Percentiles rank a stretch among this genome's conserved stretches.
Evolutionary conservation across 2,113 vertebrate species (phyloP).

Genomic region (Solea solea): DNA sequence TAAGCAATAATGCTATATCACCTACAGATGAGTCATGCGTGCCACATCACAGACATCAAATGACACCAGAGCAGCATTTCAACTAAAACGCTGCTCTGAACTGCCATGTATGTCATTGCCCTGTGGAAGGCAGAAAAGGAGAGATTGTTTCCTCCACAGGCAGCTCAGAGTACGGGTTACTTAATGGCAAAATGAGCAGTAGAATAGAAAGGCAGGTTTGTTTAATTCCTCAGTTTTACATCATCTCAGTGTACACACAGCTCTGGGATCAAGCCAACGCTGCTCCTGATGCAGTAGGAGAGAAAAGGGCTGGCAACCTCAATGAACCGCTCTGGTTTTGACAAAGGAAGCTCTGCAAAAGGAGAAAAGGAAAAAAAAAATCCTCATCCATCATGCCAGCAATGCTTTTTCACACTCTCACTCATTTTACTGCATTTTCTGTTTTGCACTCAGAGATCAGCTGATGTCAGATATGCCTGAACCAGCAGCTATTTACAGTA

Average conservation of each 20-base stretch:
- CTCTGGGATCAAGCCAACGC: constrained; percentile 17
- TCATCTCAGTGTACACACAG: constrained; percentile 58
- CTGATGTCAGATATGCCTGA: constrained; percentile 52
- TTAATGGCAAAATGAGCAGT: not conserved
- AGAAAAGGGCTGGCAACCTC: constrained; percentile 78
- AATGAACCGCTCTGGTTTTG: constrained; percentile 74
- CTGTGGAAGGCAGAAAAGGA: not conserved
- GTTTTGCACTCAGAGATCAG: constrained; percentile 56
- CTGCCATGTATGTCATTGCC: not conserved
- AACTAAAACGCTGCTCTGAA: not conserved
- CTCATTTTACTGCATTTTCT: constrained; percentile 35
- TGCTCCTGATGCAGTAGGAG: constrained; percentile 43
- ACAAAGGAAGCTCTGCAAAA: constrained; percentile 63
- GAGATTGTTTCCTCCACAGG: constrained; percentile 3
- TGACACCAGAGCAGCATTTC: not conserved
- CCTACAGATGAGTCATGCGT: constrained; percentile 17
- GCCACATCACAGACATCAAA: constrained; percentile 15
- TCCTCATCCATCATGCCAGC: constrained; percentile 30
- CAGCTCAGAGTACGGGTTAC: constrained; percentile 12
- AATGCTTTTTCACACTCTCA: constrained; percentile 20
- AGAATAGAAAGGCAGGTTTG: not conserved
- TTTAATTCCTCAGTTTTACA: constrained; percentile 8
- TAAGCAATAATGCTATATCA: not conserved
- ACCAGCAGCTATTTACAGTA: constrained; percentile 60
- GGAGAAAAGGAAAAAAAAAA: constrained; percentile 12